These are phyloP conservation scores for Zaprionus tsacasi DNA, from an alignment of 1,140 invertebrate genomes.

Conservation along the genomic window DNA sequence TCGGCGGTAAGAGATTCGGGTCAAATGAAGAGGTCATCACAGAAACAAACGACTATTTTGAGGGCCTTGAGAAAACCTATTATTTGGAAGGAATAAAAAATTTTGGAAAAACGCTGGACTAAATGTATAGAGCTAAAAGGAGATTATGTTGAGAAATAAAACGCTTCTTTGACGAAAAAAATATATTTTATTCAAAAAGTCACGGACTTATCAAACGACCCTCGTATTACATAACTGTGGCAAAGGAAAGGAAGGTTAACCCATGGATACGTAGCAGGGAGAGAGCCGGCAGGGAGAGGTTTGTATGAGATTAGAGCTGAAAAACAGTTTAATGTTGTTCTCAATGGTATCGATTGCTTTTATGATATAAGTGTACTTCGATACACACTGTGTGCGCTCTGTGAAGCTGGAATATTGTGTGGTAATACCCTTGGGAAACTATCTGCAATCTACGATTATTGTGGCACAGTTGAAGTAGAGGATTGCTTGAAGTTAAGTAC, in stretches of 20 bases:
- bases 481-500: neutral
- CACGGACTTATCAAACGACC: too few relatives aligned
- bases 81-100: too few relatives aligned
- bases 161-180: too few relatives aligned
- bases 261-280: too few relatives aligned
- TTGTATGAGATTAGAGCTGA: slow-evolving; percentile 1
- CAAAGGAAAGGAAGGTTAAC: neutral
- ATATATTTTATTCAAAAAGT: too few relatives aligned
- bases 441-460: slow-evolving; percentile 6
- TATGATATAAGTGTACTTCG: slow-evolving; percentile 1
- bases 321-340: slow-evolving; percentile 7
- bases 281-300: neutral
- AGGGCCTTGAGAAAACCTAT: too few relatives aligned
- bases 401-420: neutral
- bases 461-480: neutral
- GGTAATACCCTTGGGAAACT: neutral
- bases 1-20: too few relatives aligned
- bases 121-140: too few relatives aligned
- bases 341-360: neutral
- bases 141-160: too few relatives aligned
- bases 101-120: too few relatives aligned
- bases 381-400: neutral
- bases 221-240: slow-evolving; percentile 3
- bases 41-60: too few relatives aligned
- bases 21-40: too few relatives aligned